Evolutionary conservation across 1,140 invertebrate genomes (phyloP), one percentile per base, ranked within the genome.

Genomic region (Trinorchestia longiramus): DNA sequence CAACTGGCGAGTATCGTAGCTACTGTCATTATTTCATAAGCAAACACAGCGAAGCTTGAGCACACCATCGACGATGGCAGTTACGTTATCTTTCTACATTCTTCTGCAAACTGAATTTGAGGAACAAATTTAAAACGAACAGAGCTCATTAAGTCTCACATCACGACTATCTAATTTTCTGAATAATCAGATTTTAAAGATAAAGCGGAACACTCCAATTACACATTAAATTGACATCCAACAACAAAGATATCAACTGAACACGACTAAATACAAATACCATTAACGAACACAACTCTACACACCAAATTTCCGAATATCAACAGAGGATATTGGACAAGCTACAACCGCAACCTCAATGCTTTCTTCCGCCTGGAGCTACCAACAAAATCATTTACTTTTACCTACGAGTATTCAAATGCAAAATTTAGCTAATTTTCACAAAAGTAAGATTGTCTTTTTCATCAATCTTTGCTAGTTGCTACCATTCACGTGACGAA

Each of bases 1-100:
- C 62, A 77, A 77, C 62, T 77, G 62, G 15, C 15, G 62, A 77
- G 62, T 77, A 77, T 77, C 28, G 62, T 77, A 77, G 40, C 92
- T 94, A 94, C 41, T 42, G 44, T 44, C 43, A 94, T 47, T 94
- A 94, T 94, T 94, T 45, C 40, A 94, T 45, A 43, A 45, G 43
- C 92, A 94, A 94, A 94, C 92, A 94, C 92, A 45, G 92, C 92
- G 40, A 94, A 94, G 43, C 43, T 94, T 94, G 92, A 94, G 92
- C 92, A 94, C 41, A 40, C 92, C 43, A 94, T 94, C 92, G 40
- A 40, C 44, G 92, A 94, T 45, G 92, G 92, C 44, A 45, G 44
- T 90, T 42, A 90, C n/a, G 88, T 90, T 90, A 28, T 42, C 62
- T 77, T 77, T 19, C 62, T 77, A 77, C 62, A 19, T 77, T 77